Percentiles rank a stretch among this genome's conserved stretches.
phyloP scores from a whole-genome alignment of 2,797 vertebrate genomes.

The Eulemur coronatus region DNA sequence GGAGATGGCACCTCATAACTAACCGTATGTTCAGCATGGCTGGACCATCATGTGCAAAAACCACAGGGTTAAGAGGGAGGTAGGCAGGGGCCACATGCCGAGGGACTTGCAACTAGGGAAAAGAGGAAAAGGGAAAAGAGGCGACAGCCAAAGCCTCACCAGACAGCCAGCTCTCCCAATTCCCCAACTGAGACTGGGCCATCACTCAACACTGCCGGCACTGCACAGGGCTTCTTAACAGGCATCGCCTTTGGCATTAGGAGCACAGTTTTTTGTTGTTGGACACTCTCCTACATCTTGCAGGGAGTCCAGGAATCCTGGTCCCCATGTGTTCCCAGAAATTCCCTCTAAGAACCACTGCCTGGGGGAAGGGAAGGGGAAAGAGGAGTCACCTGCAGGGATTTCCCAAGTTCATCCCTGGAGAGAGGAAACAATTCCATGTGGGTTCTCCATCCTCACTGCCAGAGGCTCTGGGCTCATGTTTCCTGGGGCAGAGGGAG shows the following conservation, averaged over 20 bases:
- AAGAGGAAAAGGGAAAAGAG: not conserved
- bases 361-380: no score
- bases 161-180: not conserved
- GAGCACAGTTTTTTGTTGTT: not conserved
- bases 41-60: not conserved
- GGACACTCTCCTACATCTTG: not conserved
- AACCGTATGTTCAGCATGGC: not conserved
- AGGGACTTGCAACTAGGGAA: not conserved
- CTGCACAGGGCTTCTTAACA: not conserved
- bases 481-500: not conserved
- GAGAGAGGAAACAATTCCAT: not conserved
- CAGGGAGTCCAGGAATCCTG: not conserved
- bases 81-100: no score
- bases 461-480: not conserved
- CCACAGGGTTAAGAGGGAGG: not conserved
- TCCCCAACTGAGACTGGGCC: not conserved
- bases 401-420: not conserved
- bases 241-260: not conserved
- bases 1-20: not conserved
- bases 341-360: not conserved
- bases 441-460: not conserved
- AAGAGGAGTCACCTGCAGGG: not conserved
- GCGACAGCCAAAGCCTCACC: rapidly evolving
- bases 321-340: not conserved
- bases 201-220: not conserved